Conservation (phyloP, 2,888 invertebrate genomes). For the Phyllotreta cruciferae region DNA sequence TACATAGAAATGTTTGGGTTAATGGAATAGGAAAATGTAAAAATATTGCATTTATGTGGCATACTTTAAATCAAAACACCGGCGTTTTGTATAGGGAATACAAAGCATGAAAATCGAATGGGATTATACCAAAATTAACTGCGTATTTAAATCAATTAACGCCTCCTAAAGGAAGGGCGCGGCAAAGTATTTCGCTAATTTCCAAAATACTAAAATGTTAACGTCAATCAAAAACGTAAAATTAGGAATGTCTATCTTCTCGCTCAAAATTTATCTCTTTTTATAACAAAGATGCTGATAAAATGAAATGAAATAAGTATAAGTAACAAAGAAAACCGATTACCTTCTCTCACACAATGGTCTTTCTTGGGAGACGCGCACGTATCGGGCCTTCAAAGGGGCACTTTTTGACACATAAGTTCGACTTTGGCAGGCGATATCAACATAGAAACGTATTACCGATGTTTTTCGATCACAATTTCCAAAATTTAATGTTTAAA, state of each 20-base stretch:
- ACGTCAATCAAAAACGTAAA: slow-evolving; percentile 22
- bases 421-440: slow-evolving; percentile 4
- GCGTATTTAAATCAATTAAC: neutral
- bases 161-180: slow-evolving; percentile 21
- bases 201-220: neutral
- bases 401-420: slow-evolving; percentile 38
- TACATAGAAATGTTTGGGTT: too few relatives aligned
- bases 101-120: too few relatives aligned
- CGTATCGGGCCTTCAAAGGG: slow-evolving; percentile 37
- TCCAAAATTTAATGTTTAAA: slow-evolving; percentile 38
- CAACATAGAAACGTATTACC: slow-evolving; percentile 16
- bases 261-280: slow-evolving; percentile 60
- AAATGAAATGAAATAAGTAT: slow-evolving; percentile 61
- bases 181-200: slow-evolving; percentile 21
- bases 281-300: slow-evolving; percentile 62
- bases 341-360: slow-evolving; percentile 55
- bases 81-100: neutral
- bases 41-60: too few relatives aligned
- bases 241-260: slow-evolving; percentile 46
- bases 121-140: too few relatives aligned
- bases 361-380: slow-evolving; percentile 49
- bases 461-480: slow-evolving; percentile 32
- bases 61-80: too few relatives aligned
- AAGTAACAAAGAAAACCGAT: slow-evolving; percentile 61
- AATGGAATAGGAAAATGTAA: too few relatives aligned